Evolutionary conservation across 2,113 vertebrate species (phyloP).

Genomic region (human (Homo sapiens)): DNA sequence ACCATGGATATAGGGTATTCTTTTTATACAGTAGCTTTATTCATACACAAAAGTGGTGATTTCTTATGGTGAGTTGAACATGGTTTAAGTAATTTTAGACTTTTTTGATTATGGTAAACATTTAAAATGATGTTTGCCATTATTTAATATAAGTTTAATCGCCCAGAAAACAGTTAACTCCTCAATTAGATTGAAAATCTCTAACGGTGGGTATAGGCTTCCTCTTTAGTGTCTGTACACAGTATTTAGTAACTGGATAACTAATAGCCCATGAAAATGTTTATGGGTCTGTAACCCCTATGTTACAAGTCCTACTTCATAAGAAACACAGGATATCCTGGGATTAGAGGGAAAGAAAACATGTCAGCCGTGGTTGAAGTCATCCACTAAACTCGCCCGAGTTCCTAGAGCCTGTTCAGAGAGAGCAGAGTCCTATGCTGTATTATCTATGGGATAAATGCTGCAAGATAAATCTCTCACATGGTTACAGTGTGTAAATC

Average conservation of each 20-base stretch:
- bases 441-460: constrained; percentile 52
- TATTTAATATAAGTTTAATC: constrained; percentile 31
- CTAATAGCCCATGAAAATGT: constrained; percentile 44
- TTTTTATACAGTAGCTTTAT: constrained; percentile 27
- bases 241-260: constrained; percentile 23
- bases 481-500: constrained; percentile 56
- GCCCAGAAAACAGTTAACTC: constrained; percentile 4
- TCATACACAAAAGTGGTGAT: not conserved
- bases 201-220: not conserved
- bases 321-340: constrained; percentile 41
- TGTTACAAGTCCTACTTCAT: constrained; percentile 52
- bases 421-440: constrained; percentile 26
- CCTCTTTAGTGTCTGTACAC: not conserved
- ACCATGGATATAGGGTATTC: not conserved
- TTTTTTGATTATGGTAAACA: constrained; percentile 9
- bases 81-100: not conserved
- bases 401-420: constrained; percentile 21
- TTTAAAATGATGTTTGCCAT: constrained; percentile 11
- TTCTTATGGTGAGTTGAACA: constrained; percentile 9
- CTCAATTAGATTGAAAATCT: constrained; percentile 48
- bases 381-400: not conserved
- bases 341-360: constrained; percentile 56
- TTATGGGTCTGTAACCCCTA: not conserved
- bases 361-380: constrained; percentile 15
- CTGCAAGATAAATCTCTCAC: constrained; percentile 51